phyloP scores from a whole-genome alignment of 37 sponge, comb jelly and placozoan species.

The Geodia barretti region DNA sequence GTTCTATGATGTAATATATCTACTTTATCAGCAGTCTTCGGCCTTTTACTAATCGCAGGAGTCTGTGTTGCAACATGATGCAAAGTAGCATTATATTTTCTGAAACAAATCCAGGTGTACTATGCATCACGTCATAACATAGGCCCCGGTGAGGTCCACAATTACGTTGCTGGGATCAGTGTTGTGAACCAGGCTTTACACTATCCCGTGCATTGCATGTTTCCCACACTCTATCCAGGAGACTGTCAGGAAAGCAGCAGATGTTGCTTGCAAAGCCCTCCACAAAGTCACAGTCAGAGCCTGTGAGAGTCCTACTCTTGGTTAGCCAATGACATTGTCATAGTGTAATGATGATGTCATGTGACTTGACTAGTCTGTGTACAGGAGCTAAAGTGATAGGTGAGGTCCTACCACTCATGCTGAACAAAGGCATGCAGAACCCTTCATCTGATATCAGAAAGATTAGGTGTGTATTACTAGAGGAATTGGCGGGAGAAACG shows the following conservation, averaged over 20 bases:
- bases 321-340: not conserved
- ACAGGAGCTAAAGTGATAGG: constrained; percentile 44
- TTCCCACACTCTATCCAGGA: constrained; percentile 38
- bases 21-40: too few species aligned
- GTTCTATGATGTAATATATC: too few species aligned
- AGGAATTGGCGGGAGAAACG: too few species aligned
- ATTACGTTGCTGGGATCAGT: too few species aligned
- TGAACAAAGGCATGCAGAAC: constrained; percentile 70
- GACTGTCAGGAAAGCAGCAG: constrained; percentile 80
- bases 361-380: not conserved
- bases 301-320: constrained; percentile 46
- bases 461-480: constrained; percentile 58
- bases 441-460: constrained; percentile 53
- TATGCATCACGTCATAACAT: too few species aligned
- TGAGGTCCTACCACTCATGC: constrained; percentile 74
- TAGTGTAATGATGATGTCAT: not conserved
- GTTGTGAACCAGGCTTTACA: not conserved
- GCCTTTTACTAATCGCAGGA: too few species aligned
- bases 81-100: too few species aligned
- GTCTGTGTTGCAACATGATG: too few species aligned
- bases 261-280: constrained; percentile 64
- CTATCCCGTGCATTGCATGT: not conserved
- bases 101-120: too few species aligned
- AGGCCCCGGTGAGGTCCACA: too few species aligned
- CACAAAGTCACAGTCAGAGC: constrained; percentile 73